A percentile compares a stretch with the other conserved stretches of the same genome.
Conservation (phyloP, 2,888 invertebrate species). For the Augiades crinisus region DNA sequence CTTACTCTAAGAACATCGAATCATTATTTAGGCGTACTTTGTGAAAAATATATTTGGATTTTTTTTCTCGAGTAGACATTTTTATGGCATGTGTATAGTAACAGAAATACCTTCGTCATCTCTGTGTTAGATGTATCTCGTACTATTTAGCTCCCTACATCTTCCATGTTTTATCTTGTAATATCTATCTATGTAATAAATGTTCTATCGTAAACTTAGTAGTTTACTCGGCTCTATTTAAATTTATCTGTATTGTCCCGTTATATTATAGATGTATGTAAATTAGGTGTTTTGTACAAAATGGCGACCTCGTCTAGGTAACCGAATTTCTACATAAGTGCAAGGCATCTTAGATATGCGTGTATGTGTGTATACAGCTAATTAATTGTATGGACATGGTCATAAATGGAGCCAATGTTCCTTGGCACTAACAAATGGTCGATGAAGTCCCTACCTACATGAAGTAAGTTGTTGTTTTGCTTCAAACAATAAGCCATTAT, state of each 20-base stretch:
- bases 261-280: constrained; percentile 54
- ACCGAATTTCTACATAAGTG: constrained; percentile 75
- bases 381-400: not conserved
- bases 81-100: constrained; percentile 44
- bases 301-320: constrained; percentile 78
- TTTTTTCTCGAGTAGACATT: constrained; percentile 37
- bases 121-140: constrained; percentile 63
- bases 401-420: not conserved
- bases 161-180: constrained; percentile 58
- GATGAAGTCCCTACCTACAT: not conserved
- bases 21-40: constrained; percentile 49
- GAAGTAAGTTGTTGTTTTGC: not conserved
- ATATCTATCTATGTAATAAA: constrained; percentile 68
- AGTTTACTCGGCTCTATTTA: constrained; percentile 70
- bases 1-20: constrained; percentile 53
- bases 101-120: constrained; percentile 43
- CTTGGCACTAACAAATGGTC: not conserved
- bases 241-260: constrained; percentile 74
- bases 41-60: constrained; percentile 41
- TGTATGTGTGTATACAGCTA: constrained; percentile 28
- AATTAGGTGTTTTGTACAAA: constrained; percentile 76
- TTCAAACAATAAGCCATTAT: constrained; percentile 10
- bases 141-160: constrained; percentile 65
- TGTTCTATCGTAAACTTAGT: constrained; percentile 77
- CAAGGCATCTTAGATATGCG: constrained; percentile 42